phyloP scores from a whole-genome alignment of 2,888 invertebrate species.

The Dermolepida albohirtum region DNA sequence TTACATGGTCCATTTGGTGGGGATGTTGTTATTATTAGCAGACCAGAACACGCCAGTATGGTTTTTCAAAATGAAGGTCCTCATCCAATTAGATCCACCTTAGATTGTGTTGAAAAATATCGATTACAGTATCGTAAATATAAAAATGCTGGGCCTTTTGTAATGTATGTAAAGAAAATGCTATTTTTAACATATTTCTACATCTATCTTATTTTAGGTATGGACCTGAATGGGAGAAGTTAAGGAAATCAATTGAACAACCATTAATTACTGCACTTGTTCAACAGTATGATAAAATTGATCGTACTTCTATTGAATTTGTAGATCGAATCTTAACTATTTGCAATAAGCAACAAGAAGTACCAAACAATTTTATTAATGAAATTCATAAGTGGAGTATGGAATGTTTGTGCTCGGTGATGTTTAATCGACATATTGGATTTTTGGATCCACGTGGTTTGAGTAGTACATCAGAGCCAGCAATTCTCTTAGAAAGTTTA shows the following conservation, averaged over 20 bases:
- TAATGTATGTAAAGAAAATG: conserved; percentile 66
- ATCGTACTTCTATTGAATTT: conserved; percentile 63
- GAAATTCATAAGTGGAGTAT: conserved; percentile 77
- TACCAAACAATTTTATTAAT: conserved; percentile 69
- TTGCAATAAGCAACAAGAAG: conserved; percentile 74
- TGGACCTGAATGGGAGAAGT: conserved; percentile 72
- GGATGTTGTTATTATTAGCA: conserved; percentile 73
- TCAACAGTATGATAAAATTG: conserved; percentile 63
- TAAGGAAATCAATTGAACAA: conserved; percentile 66
- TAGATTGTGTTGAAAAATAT: conserved; percentile 75
- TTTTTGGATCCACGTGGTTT: conserved; percentile 69
- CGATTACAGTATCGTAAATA: conserved; percentile 70
- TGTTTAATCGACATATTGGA: conserved; percentile 73
- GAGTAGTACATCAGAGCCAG: conserved; percentile 69
- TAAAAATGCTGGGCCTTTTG: conserved; percentile 69
- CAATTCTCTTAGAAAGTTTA: conserved; percentile 71
- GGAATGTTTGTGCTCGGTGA: conserved; percentile 72
- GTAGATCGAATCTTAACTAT: conserved; percentile 67
- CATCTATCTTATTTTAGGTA: conserved; percentile 62
- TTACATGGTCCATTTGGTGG: conserved; percentile 74
- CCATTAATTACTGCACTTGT: conserved; percentile 66
- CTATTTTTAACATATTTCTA: background rate
- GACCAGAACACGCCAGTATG: conserved; percentile 74
- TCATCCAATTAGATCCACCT: conserved; percentile 71
- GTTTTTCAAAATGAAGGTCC: conserved; percentile 73